Percentiles rank a stretch among this genome's conserved stretches.
phyloP scores from a whole-genome alignment of 92 coral and sea anemone genomes.

The Bergia puertoricense region DNA sequence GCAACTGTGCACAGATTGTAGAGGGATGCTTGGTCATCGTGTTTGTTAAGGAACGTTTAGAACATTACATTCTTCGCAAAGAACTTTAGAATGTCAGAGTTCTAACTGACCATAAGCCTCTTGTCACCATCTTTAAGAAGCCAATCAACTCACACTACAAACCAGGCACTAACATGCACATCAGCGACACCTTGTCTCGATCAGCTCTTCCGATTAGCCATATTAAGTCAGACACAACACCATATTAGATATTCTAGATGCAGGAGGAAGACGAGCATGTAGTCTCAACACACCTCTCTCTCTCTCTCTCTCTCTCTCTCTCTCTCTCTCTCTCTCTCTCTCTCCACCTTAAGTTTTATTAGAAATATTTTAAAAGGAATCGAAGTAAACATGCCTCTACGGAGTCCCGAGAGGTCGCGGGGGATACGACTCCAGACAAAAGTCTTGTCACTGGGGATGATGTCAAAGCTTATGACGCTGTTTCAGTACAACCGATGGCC shows the following conservation, averaged over 20 bases:
- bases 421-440: background rate
- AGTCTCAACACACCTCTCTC: background rate
- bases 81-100: slow-evolving; percentile 11
- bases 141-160: slow-evolving; percentile 30
- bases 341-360: background rate
- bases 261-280: no score
- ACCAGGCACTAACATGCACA: slow-evolving; percentile 44
- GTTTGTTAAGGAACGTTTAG: slow-evolving; percentile 50
- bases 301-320: background rate
- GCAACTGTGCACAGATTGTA: no score
- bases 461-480: background rate
- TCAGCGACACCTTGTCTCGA: slow-evolving; percentile 43
- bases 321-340: background rate
- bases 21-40: no score
- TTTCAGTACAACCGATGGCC: background rate
- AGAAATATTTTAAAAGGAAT: no score
- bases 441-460: background rate
- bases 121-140: background rate
- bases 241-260: no score
- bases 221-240: background rate
- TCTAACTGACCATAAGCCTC: slow-evolving; percentile 1
- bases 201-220: slow-evolving; percentile 28
- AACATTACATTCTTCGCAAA: slow-evolving; percentile 46
- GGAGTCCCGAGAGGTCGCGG: background rate
- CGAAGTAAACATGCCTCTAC: background rate